Conservation (phyloP, 2,888 invertebrate species). For the Drosophila buzzatii region DNA sequence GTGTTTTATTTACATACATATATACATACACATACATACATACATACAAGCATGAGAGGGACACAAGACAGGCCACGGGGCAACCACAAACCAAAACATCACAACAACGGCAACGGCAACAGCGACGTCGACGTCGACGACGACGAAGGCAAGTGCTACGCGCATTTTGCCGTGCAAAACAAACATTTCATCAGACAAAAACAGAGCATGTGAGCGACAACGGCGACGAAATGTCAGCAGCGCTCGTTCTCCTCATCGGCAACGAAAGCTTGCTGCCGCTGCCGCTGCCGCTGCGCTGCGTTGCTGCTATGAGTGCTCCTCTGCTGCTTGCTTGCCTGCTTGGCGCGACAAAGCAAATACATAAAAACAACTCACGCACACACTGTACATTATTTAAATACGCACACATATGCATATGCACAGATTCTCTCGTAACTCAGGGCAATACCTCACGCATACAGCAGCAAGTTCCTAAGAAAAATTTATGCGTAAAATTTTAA, state of each 20-base stretch:
- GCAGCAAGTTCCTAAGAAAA: conserved; percentile 72
- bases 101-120: conserved; percentile 28
- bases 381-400: conserved; percentile 18
- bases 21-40: neutral
- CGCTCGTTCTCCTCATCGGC: conserved; percentile 19
- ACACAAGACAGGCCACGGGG: conserved; percentile 45
- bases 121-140: neutral
- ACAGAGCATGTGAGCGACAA: conserved; percentile 47
- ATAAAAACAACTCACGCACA: conserved; percentile 55
- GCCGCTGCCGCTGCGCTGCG: conserved; percentile 29
- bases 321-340: conserved; percentile 55
- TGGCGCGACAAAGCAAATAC: conserved; percentile 78
- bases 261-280: conserved; percentile 46
- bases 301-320: too few relatives aligned
- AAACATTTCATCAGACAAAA: conserved; percentile 77
- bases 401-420: conserved; percentile 15
- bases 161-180: conserved; percentile 80
- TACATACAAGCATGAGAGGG: neutral
- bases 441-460: conserved; percentile 75
- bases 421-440: conserved; percentile 50
- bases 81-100: conserved; percentile 70
- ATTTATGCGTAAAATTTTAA: conserved; percentile 81
- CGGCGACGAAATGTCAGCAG: conserved; percentile 71
- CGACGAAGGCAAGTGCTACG: conserved; percentile 65
- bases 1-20: conserved; percentile 19